A percentile compares a stretch with the other conserved stretches of the same genome.
Evolutionary conservation across 2,113 vertebrate genomes (phyloP).

Genomic region (Suricata suricatta): DNA sequence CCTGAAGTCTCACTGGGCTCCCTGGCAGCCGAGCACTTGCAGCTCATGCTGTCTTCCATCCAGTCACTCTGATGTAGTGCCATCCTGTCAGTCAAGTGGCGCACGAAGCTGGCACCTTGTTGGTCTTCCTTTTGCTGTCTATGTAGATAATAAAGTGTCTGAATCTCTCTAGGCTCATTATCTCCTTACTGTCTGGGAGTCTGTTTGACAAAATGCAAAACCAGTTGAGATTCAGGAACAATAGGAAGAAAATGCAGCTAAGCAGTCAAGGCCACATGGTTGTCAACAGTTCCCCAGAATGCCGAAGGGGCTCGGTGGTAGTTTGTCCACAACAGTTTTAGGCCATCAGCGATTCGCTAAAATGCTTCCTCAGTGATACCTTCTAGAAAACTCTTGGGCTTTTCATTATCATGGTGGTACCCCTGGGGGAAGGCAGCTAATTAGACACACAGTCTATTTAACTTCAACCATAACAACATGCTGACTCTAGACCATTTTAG

Average conservation of each 20-base stretch:
- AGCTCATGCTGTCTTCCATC: background rate
- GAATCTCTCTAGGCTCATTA: background rate
- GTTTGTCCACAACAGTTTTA: background rate
- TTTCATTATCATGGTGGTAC: background rate
- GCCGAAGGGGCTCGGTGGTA: background rate
- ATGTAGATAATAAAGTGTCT: background rate
- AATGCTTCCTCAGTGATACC: background rate
- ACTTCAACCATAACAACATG: background rate
- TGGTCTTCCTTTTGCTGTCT: background rate
- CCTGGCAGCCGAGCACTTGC: background rate
- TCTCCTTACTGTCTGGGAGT: background rate
- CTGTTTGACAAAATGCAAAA: background rate
- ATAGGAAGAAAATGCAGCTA: background rate
- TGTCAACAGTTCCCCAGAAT: background rate
- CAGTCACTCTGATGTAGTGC: background rate
- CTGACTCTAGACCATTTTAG: constrained; percentile 14
- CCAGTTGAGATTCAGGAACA: background rate
- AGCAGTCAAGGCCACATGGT: background rate
- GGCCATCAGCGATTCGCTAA: background rate
- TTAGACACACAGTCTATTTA: background rate
- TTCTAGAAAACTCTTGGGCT: background rate
- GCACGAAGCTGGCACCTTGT: background rate
- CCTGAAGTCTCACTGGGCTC: background rate
- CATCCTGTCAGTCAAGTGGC: background rate
- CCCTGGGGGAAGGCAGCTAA: background rate